A percentile compares a stretch with the other conserved stretches of the same genome.
Conservation (phyloP, 2,888 invertebrate genomes). For the Eilema sororculum region DNA sequence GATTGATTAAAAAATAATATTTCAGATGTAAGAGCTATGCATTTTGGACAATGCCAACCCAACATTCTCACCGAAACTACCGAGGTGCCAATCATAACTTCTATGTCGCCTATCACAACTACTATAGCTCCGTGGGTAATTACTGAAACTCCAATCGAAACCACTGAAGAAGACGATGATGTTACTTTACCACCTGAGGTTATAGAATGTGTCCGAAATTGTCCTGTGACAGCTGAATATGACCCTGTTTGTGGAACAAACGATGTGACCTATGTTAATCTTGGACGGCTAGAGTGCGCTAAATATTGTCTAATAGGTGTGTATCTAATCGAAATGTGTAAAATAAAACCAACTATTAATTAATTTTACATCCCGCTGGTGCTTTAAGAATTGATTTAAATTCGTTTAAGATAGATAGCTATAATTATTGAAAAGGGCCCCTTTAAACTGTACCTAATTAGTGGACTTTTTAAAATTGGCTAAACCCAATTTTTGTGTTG, state of each 20-base stretch:
- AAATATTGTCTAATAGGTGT: constrained; percentile 75
- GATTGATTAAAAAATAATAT: constrained; percentile 3
- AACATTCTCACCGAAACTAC: constrained; percentile 8
- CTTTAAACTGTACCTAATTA: background rate
- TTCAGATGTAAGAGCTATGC: constrained; percentile 24
- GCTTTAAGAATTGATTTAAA: background rate
- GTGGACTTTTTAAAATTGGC: background rate
- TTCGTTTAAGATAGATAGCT: too few relatives aligned
- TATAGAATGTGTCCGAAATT: constrained; percentile 55
- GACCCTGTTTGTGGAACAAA: constrained; percentile 80
- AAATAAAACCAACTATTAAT: background rate
- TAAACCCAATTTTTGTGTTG: background rate
- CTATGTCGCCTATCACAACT: background rate
- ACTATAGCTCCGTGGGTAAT: background rate
- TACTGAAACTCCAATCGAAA: constrained; percentile 5
- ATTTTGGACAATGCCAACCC: constrained; percentile 23
- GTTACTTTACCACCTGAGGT: constrained; percentile 17
- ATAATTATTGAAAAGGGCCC: background rate
- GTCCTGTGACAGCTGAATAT: constrained; percentile 71
- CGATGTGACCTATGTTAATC: constrained; percentile 70
- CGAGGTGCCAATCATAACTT: background rate
- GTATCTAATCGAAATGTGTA: constrained; percentile 35
- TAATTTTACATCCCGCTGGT: background rate
- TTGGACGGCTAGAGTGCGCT: constrained; percentile 69
- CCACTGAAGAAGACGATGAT: background rate